Evolutionary conservation across 2,888 invertebrate genomes (phyloP).

Genomic region (Tryphoninae sp.): DNA sequence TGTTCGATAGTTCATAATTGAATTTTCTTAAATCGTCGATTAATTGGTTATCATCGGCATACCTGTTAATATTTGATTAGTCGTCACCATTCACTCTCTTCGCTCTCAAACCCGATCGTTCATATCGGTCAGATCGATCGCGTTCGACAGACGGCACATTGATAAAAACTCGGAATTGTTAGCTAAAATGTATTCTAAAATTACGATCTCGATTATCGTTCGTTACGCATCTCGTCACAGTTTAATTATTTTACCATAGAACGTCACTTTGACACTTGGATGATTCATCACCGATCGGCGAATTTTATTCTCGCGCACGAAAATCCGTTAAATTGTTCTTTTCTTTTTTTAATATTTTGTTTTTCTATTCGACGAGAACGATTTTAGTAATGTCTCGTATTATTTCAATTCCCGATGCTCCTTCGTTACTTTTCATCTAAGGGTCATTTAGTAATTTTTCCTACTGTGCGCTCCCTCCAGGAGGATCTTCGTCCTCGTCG

Average conservation of each 20-base stretch:
- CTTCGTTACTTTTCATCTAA: not conserved
- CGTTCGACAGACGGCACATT: slow-evolving; percentile 26
- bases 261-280: slow-evolving; percentile 4
- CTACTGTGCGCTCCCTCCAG: slow-evolving; percentile 3
- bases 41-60: slow-evolving; percentile 25
- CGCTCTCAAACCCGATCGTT: not conserved
- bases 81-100: slow-evolving; percentile 19
- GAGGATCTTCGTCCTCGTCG: not conserved
- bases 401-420: not conserved
- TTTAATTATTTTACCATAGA: not conserved
- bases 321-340: not conserved
- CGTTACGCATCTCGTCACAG: not conserved
- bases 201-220: slow-evolving; percentile 15
- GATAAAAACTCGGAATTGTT: slow-evolving; percentile 18
- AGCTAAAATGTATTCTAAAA: slow-evolving; percentile 31
- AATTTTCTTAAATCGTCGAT: slow-evolving; percentile 12
- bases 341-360: not conserved
- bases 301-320: not conserved
- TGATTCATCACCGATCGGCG: not conserved
- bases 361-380: slow-evolving; percentile 7
- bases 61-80: slow-evolving; percentile 43
- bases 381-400: not conserved
- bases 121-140: slow-evolving; percentile 23
- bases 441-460: slow-evolving; percentile 20
- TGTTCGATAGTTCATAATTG: slow-evolving; percentile 65